A percentile compares a stretch with the other conserved stretches of the same genome.
Conservation (phyloP, 2,113 vertebrate genomes). For the Oryzias curvinotus region DNA sequence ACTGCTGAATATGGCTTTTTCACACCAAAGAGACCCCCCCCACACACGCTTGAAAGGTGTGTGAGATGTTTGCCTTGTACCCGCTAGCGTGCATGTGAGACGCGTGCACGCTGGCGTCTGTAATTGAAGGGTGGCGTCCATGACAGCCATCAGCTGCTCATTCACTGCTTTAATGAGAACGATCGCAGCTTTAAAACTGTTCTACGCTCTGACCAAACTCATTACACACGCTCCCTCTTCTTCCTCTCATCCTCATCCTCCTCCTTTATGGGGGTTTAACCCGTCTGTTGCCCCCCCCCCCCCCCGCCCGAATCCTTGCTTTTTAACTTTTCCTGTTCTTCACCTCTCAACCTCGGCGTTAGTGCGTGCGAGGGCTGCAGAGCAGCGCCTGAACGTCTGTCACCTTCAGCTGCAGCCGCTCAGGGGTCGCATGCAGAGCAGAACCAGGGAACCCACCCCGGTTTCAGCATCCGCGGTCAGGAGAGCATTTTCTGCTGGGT, state of each 20-base stretch:
- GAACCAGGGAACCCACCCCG: too few relatives aligned
- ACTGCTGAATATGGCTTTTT: conserved; percentile 64
- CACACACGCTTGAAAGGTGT: not conserved
- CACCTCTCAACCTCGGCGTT: too few relatives aligned
- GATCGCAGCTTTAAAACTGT: conserved; percentile 98
- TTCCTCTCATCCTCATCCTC: conserved; percentile 11
- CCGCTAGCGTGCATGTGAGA: conserved; percentile 11
- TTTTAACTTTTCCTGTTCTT: not conserved
- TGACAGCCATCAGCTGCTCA: conserved; percentile 98
- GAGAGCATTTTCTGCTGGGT: too few relatives aligned
- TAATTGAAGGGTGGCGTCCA: conserved; percentile 99
- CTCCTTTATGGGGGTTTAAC: conserved; percentile 1
- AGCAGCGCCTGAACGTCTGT: too few relatives aligned
- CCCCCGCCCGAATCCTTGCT: not conserved
- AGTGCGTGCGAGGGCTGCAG: too few relatives aligned
- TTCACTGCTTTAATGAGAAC: conserved; percentile 99
- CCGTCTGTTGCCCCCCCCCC: not conserved
- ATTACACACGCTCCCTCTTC: conserved; percentile 87
- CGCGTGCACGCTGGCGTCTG: conserved; percentile 41
- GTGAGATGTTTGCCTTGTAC: not conserved
- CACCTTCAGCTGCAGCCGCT: too few relatives aligned
- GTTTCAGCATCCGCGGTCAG: too few relatives aligned
- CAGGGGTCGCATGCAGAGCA: too few relatives aligned
- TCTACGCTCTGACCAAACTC: conserved; percentile 99
- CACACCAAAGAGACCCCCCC: not conserved